Base-by-base conservation (phyloP, 2,113 vertebrate genomes). In the Salvelinus namaycush region DNA sequence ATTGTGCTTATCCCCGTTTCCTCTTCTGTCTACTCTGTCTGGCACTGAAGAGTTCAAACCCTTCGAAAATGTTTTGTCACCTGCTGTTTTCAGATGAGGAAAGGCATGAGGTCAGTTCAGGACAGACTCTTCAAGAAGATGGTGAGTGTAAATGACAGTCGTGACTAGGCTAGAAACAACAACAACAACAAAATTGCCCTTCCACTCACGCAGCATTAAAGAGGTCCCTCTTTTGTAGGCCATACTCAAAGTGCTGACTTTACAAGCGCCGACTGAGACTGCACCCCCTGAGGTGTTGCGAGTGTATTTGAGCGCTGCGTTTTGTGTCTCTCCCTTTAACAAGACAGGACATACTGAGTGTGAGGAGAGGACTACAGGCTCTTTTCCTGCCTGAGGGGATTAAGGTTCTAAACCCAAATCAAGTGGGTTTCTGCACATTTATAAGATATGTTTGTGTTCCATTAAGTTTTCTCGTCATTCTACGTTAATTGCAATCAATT, bases 71-170 rank as follows among this genome's bases (percentile, higher is more conserved):
- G 51, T 80, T 16, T 3, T 48, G n/a, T 76, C 79, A n/a, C 29
- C 70, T 83, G 75, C 69, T 87, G 67, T 80, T 89, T 80, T 68
- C 88, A 95, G 94, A 93, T 95, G 77, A 93, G 78, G 76, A 90
- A 92, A 76, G 91, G 92, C 82, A 91, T 95, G 88, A 94, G 89
- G 87, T 90, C 88, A 39, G 77, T 91, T 71, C 93, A 95, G 86
- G 91, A 93, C 66, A 84, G 83, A 62, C 88, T 94, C 68, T 89
- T 94, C 73, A 84, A 70, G 57, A 89, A 94, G 81, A 94, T 92
- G 92, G 94, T 93, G 78, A 91, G 92, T 87, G 1, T 3, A 34
- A 22, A 4, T 8, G 3, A 73, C 67, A 49, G 62, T 51, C 14
- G 22, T 48, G 31, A 22, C 34, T 27, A 27, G 54, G 9, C 16